Evolutionary conservation across 2,797 vertebrate species (phyloP), one percentile per base, ranked within the genome.

Genomic region (Tragelaphus oryx): DNA sequence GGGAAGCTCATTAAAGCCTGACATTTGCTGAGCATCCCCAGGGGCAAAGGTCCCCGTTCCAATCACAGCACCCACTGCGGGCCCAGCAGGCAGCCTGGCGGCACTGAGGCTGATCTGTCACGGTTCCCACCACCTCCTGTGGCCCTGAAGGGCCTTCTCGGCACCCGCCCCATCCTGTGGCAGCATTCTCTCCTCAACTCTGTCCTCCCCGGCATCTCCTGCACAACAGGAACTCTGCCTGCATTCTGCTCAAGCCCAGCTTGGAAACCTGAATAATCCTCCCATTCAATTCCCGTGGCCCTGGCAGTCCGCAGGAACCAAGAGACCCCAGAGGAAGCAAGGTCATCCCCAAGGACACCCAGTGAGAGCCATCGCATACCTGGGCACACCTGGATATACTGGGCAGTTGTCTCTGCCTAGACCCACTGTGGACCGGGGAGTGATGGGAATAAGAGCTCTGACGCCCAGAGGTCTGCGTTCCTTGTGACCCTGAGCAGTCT

Each of bases 1-100:
- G 50, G 83, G 92, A 84, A 97, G 95, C 94, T 97, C 97, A 90
- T 97, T 95, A 97, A 95, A 97, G 92, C 48, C 68, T 96, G 96
- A 97, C 96, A 96, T 97, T 97, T 97, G 95, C 94, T 93, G 85
- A 94, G 87, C 91, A 95, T 93, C 93, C 92, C 78, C n/a, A 26
- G 57, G 92, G 95, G 91, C 91, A 96, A 95, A 97, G 97, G 97
- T 97, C 78, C 62, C 83, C 7, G 0, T 95, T 95, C 92, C 62
- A 95, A 97, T 94, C 86, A 96, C 78, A 92, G 91, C 79, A 62
- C 82, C 84, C 57, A 28, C 9, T 16, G 26, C 30, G 17, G 60
- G 37, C 92, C 60, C 91, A 85, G 94, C 81, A 84, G 88, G 87
- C 59, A 50, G 89, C 2, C 1, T 18, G 89, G 81, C 88, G 68